Percentiles rank a stretch among this genome's conserved stretches.
Evolutionary conservation across 1,140 invertebrate species (phyloP).

Genomic region (Drosophila obscura): DNA sequence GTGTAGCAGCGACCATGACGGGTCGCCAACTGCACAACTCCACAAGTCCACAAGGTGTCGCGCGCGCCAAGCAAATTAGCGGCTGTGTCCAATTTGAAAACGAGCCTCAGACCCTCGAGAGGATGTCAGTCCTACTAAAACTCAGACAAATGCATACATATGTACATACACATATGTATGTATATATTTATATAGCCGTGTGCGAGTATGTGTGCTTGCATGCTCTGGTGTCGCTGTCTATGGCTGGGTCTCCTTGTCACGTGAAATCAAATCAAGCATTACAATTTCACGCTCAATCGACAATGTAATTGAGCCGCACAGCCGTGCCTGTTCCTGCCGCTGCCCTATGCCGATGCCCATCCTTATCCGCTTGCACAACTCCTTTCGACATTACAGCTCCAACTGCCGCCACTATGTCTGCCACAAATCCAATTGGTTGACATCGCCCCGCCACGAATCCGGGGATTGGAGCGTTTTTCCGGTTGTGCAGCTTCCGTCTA

Average conservation of each 20-base stretch:
- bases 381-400: constrained; percentile 1
- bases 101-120: constrained; percentile 51
- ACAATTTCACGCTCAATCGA: constrained; percentile 79
- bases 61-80: constrained; percentile 80
- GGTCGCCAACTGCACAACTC: constrained; percentile 28
- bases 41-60: constrained; percentile 58
- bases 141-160: constrained; percentile 1
- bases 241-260: constrained; percentile 57
- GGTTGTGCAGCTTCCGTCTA: constrained; percentile 54
- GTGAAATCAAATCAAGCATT: constrained; percentile 81
- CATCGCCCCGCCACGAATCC: constrained; percentile 30
- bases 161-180: too few species aligned
- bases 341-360: constrained; percentile 8
- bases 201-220: constrained; percentile 1
- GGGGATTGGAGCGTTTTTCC: constrained; percentile 47
- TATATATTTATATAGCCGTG: not conserved
- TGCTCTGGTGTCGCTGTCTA: constrained; percentile 18
- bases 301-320: constrained; percentile 77
- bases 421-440: constrained; percentile 73
- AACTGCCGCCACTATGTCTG: constrained; percentile 61
- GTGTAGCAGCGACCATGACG: constrained; percentile 59
- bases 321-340: constrained; percentile 56
- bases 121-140: constrained; percentile 26
- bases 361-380: not conserved
- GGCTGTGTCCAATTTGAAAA: constrained; percentile 76